These are phyloP conservation scores for Poecilia latipinna DNA, from an alignment of 2,113 vertebrate genomes.

Conservation along the genomic window DNA sequence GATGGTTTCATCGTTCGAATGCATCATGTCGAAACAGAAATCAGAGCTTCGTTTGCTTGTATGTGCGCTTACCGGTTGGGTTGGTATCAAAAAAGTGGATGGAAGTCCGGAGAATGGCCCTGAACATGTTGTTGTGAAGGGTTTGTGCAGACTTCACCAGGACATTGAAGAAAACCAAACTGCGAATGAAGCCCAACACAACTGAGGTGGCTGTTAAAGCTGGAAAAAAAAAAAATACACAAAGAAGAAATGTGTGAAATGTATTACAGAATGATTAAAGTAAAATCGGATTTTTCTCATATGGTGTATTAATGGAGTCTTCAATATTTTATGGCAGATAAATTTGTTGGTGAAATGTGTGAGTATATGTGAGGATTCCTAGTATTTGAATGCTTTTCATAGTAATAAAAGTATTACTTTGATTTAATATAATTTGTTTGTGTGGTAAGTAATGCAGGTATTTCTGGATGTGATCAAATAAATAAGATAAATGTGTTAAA, in stretches of 20 bases:
- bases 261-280: conserved; percentile 16
- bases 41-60: neutral
- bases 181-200: conserved; percentile 86
- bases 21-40: neutral
- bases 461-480: neutral
- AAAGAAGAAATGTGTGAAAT: neutral
- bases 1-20: neutral
- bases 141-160: conserved; percentile 87
- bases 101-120: conserved; percentile 86
- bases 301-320: neutral
- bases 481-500: neutral
- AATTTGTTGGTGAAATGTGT: neutral
- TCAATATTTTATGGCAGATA: neutral
- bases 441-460: neutral
- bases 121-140: conserved; percentile 93
- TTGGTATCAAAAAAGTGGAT: conserved; percentile 92
- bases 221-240: conserved; percentile 59
- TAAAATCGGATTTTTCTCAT: neutral
- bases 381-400: neutral
- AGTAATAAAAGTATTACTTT: neutral
- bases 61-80: conserved; percentile 87
- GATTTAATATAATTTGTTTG: neutral
- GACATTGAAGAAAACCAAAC: conserved; percentile 87
- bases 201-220: conserved; percentile 87
- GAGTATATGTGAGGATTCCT: neutral